Evolutionary conservation across 2,888 invertebrate species (phyloP).

Genomic region (Exocentrus adspersus): DNA sequence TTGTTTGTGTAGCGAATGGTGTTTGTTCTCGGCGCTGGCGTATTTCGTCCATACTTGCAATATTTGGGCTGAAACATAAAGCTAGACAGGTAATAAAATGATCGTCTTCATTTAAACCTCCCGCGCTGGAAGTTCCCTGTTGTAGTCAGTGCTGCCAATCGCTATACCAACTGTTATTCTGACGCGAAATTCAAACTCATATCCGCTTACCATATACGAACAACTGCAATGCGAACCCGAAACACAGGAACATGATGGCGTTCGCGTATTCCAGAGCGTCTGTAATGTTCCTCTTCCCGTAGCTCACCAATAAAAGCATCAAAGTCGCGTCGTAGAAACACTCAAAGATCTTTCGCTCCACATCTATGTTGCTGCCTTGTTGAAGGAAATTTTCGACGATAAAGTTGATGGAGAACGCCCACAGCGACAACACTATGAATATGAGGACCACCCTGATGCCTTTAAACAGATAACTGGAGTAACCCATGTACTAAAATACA

Average conservation of each 20-base stretch:
- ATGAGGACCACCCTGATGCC: conserved; percentile 11
- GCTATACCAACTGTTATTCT: too few species aligned
- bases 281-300: background rate
- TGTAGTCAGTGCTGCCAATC: too few species aligned
- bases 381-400: background rate
- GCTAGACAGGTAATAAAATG: conserved; percentile 9
- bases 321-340: conserved; percentile 1
- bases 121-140: too few species aligned
- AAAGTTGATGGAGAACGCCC: conserved; percentile 9
- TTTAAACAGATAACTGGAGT: conserved; percentile 8
- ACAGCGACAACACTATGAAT: background rate
- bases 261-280: background rate
- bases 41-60: conserved; percentile 50
- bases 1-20: conserved; percentile 56
- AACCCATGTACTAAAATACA: conserved; percentile 17
- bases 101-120: too few species aligned
- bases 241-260: conserved; percentile 32
- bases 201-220: conserved; percentile 8
- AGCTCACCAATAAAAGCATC: conserved; percentile 6
- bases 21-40: conserved; percentile 49
- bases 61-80: conserved; percentile 44
- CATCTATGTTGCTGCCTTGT: background rate
- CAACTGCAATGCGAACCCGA: conserved; percentile 16
- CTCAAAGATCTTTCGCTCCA: background rate
- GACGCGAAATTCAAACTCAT: too few species aligned